These are phyloP conservation scores for Lumbricus terrestris DNA, from an alignment of 2,888 invertebrate genomes.

Conservation along the genomic window DNA sequence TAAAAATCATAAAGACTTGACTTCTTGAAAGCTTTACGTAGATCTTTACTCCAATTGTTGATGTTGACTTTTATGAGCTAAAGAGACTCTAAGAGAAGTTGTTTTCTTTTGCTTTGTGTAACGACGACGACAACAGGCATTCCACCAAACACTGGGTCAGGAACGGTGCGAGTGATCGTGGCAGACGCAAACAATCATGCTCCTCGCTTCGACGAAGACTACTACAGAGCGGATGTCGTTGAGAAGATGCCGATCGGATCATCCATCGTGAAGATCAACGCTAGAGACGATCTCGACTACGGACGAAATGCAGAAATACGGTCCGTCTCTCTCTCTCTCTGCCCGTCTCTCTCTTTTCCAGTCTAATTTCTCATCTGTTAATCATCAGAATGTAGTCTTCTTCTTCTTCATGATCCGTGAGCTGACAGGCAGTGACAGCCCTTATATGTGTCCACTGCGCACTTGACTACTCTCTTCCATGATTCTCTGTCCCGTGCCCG, in stretches of 20 bases:
- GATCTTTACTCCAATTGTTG: not conserved
- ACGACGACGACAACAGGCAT: too few species aligned
- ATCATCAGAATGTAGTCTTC: too few species aligned
- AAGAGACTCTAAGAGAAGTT: too few species aligned
- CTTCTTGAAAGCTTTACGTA: not conserved
- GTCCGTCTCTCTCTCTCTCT: conserved; percentile 19
- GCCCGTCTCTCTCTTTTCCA: not conserved
- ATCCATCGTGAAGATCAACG: conserved; percentile 78
- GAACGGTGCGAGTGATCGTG: conserved; percentile 77
- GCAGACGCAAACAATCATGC: conserved; percentile 92
- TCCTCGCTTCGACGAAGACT: conserved; percentile 70
- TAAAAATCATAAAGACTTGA: too few species aligned
- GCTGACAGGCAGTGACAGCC: too few species aligned
- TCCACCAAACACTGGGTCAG: not conserved
- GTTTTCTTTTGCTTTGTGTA: too few species aligned
- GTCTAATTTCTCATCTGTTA: not conserved
- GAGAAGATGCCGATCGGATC: conserved; percentile 85
- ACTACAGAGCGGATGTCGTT: conserved; percentile 65
- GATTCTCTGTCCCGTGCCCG: too few species aligned
- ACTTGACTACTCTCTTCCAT: too few species aligned
- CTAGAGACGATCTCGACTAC: conserved; percentile 62
- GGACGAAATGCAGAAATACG: conserved; percentile 35
- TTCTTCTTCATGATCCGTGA: too few species aligned
- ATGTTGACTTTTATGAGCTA: too few species aligned
- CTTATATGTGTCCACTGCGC: too few species aligned